Conservation (phyloP, 2,888 invertebrate genomes). For the Oligia latruncula region DNA sequence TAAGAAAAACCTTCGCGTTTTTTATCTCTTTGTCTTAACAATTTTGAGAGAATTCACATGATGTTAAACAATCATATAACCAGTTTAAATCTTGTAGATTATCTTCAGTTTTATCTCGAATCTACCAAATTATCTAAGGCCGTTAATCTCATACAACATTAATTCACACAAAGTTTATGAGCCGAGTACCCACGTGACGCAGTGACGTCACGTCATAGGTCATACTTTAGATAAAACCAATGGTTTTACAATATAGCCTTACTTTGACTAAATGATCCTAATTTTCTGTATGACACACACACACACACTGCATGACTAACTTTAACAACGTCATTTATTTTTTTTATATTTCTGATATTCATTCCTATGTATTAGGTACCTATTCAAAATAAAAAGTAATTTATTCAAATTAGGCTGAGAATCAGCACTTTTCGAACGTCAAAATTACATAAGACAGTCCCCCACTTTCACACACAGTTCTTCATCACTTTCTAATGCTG, state of each 20-base stretch:
- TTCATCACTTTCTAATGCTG: not conserved
- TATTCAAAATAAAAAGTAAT: not conserved
- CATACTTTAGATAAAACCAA: not conserved
- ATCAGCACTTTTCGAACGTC: not conserved
- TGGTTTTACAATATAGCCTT: not conserved
- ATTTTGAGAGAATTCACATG: slow-evolving; percentile 19
- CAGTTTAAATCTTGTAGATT: slow-evolving; percentile 29
- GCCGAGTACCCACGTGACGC: not conserved
- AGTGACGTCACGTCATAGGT: slow-evolving; percentile 11
- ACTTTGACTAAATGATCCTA: not conserved
- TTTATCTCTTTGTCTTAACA: not conserved
- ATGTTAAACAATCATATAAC: slow-evolving; percentile 7
- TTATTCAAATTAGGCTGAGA: not conserved
- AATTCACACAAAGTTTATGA: slow-evolving; percentile 31
- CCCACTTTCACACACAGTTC: not conserved
- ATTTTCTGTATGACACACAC: no score
- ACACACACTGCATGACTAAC: no score
- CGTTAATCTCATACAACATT: slow-evolving; percentile 38
- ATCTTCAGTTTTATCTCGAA: slow-evolving; percentile 38
- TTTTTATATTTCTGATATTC: no score
- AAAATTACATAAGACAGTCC: not conserved
- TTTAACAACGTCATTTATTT: not conserved
- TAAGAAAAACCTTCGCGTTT: not conserved
- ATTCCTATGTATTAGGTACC: not conserved
- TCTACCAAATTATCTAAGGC: slow-evolving; percentile 30